Conservation (phyloP, 1,140 invertebrate genomes). For the Drosophila ogumai region DNA sequence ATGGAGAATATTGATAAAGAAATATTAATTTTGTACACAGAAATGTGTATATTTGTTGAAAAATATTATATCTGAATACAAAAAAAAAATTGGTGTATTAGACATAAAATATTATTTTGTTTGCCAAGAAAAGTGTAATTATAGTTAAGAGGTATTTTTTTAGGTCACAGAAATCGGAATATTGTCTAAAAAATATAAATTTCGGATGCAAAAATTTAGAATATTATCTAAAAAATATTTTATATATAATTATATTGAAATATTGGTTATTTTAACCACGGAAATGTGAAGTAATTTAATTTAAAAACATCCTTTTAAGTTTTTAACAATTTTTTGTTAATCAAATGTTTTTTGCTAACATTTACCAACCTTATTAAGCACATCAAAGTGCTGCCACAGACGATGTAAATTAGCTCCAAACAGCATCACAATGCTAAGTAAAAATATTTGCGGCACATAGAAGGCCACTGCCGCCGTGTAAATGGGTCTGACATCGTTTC, state of each 20-base stretch:
- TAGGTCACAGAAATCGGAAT: not conserved
- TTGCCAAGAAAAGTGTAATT: too few species aligned
- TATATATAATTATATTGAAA: too few species aligned
- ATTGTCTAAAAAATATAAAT: not conserved
- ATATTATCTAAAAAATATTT: too few species aligned
- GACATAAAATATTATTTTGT: too few species aligned
- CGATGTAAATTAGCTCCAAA: conserved; percentile 70
- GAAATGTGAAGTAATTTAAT: not conserved
- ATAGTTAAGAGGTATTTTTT: not conserved
- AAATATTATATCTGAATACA: too few species aligned
- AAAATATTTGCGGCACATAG: conserved; percentile 76
- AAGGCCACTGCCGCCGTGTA: conserved; percentile 76
- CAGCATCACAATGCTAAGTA: conserved; percentile 72
- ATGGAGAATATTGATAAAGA: not conserved
- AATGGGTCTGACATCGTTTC: conserved; percentile 67
- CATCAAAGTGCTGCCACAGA: conserved; percentile 72
- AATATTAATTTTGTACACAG: not conserved
- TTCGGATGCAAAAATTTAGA: too few species aligned
- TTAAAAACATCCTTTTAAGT: too few species aligned
- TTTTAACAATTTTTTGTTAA: too few species aligned
- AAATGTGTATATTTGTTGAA: not conserved
- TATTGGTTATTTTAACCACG: not conserved
- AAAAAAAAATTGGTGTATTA: too few species aligned
- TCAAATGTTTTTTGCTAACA: not conserved
- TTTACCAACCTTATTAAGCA: conserved; percentile 64